A percentile compares a stretch with the other conserved stretches of the same genome.
phyloP scores from a whole-genome alignment of 2,797 vertebrate species.

The Meriones psammophilus region DNA sequence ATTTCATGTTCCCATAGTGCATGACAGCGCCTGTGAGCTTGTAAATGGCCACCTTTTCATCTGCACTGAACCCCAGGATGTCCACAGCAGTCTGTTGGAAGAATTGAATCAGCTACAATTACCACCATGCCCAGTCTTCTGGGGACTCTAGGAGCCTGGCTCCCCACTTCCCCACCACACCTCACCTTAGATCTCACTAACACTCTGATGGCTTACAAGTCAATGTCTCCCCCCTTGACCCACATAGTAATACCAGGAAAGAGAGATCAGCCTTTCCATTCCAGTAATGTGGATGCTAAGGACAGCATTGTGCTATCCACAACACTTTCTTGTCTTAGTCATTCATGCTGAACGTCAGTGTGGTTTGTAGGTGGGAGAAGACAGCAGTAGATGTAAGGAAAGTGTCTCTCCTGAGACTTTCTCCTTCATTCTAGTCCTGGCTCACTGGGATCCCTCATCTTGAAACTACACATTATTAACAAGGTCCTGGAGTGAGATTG shows the following conservation, averaged over 20 bases:
- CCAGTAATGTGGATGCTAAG: not conserved
- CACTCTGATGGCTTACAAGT: not conserved
- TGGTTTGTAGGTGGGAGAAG: not conserved
- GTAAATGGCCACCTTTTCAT: slow-evolving; percentile 93
- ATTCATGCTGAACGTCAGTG: not conserved
- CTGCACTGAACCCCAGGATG: slow-evolving; percentile 92
- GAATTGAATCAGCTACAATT: not conserved
- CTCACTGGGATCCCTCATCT: not conserved
- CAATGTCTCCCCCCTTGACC: not conserved
- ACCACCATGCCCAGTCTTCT: not conserved
- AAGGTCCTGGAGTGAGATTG: not conserved
- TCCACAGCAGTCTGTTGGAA: slow-evolving; percentile 91
- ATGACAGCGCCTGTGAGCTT: slow-evolving; percentile 94
- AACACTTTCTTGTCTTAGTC: not conserved
- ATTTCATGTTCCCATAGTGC: slow-evolving; percentile 94
- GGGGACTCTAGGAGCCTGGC: not conserved
- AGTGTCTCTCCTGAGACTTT: not conserved
- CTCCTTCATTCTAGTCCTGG: not conserved
- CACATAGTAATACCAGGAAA: not conserved
- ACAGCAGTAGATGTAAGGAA: not conserved
- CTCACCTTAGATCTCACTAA: slow-evolving; percentile 12
- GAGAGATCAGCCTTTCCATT: not conserved
- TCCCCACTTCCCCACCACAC: not conserved
- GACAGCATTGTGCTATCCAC: not conserved
- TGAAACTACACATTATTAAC: not conserved